Percentiles rank a stretch among this genome's conserved stretches.
phyloP scores from a whole-genome alignment of 1,140 invertebrate genomes.

The Heliconius melpomene region DNA sequence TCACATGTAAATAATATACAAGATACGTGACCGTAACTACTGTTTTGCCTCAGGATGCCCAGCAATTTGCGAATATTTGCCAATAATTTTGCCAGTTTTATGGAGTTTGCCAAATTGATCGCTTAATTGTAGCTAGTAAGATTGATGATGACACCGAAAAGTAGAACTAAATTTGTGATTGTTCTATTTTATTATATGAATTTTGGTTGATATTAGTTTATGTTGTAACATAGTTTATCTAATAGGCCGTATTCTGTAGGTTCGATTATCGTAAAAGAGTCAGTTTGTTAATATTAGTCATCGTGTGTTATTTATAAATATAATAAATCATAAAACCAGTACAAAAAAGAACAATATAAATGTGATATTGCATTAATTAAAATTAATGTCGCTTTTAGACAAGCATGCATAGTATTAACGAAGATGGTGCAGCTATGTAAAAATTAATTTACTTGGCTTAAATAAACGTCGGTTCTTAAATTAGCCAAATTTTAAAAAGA shows the following conservation, averaged over 20 bases:
- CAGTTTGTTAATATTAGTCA: no score
- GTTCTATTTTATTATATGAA: neutral
- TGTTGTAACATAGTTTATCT: neutral
- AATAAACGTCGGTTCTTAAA: no score
- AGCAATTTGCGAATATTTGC: slow-evolving; percentile 38
- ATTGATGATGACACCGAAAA: slow-evolving; percentile 18
- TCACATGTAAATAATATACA: slow-evolving; percentile 73
- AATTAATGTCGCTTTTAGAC: no score
- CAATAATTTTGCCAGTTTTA: slow-evolving; percentile 34
- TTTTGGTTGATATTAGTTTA: neutral
- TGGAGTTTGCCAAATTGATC: slow-evolving; percentile 34
- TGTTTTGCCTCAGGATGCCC: slow-evolving; percentile 24
- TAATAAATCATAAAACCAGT: no score
- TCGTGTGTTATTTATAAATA: no score
- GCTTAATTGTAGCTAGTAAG: slow-evolving; percentile 26
- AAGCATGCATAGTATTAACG: neutral
- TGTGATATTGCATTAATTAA: neutral
- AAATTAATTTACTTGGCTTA: no score
- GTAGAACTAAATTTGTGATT: neutral
- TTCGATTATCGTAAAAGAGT: no score
- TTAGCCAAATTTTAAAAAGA: no score
- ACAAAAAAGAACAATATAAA: no score
- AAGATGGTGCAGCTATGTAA: neutral
- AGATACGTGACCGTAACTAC: slow-evolving; percentile 58
- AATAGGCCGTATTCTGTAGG: no score